Base-by-base conservation (phyloP, 2,113 vertebrate genomes). In the Brienomyrus brachyistius region DNA sequence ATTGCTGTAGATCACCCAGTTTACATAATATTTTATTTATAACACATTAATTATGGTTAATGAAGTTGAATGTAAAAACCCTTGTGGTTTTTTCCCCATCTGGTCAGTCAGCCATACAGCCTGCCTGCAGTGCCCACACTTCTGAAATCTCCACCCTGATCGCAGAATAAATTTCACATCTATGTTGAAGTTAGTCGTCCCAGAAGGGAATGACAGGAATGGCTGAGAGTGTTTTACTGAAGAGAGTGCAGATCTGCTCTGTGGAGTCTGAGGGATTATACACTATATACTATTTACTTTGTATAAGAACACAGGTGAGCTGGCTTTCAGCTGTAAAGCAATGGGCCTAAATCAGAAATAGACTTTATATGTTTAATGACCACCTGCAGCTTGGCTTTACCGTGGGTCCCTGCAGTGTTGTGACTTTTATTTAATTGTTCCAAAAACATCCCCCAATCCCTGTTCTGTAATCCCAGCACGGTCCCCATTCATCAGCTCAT, bases 11-110 rank as follows among this genome's bases (percentile, higher is more conserved):
- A 45, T 84, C 82, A 84, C 4, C 3, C 48, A 84, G 45, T 84
- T 84, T 43, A 84, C 43, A 84, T 84, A 47, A 84, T 84, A 84
- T 48, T 23, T 48, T 84, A 84, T 84, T 84, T 23, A 84, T 23
- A n/a, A 47, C 45, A 84, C 45, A 47, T 45, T 48, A 84, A 48
- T 84, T 45, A 84, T 84, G 40, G 82, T 48, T 84, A 47, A 84
- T 84, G 43, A 47, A 45, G 82, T 84, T 13, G 19, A 48, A n/a
- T 47, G 6, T 84, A 77, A 17, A 35, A 77, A 77, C 70, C 70
- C 70, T 19, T 40, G 70, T 43, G 35, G 10, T 15, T 31, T 77
- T 40, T 77, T 74, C 0, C 17, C 35, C 35, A 1, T 43, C 15
- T 43, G 74, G 35, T 19, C 74, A 77, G 74, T 43, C 35, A 77